A percentile compares a stretch with the other conserved stretches of the same genome.
phyloP scores from a whole-genome alignment of 2,888 invertebrate genomes.

The Apodemia duryi region DNA sequence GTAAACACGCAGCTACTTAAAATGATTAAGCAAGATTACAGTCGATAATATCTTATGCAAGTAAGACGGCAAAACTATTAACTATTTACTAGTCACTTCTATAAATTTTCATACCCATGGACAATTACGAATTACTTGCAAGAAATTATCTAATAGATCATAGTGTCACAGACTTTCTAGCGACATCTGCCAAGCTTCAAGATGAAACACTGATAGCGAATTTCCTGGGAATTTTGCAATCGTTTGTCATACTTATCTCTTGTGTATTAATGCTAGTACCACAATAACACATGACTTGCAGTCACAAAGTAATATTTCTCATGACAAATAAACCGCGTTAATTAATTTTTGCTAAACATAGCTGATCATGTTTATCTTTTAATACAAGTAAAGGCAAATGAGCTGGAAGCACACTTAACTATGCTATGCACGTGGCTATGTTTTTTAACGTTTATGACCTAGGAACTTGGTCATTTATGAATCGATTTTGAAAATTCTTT shows the following conservation, averaged over 20 bases:
- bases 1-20: background rate
- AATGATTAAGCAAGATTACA: background rate
- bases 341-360: no score
- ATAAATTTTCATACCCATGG: slow-evolving; percentile 22
- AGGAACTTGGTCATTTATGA: no score
- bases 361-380: no score
- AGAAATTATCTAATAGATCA: slow-evolving; percentile 46
- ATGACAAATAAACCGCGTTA: background rate
- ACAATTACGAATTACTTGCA: slow-evolving; percentile 48
- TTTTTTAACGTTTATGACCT: no score
- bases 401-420: no score
- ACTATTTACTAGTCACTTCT: slow-evolving; percentile 7
- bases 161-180: slow-evolving; percentile 49
- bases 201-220: slow-evolving; percentile 47
- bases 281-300: slow-evolving; percentile 13
- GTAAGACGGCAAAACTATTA: background rate
- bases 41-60: background rate
- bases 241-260: slow-evolving; percentile 28
- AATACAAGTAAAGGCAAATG: no score
- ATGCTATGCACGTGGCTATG: no score
- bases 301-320: slow-evolving; percentile 4
- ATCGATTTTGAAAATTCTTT: no score
- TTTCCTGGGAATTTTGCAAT: slow-evolving; percentile 37
- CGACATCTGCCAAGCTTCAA: slow-evolving; percentile 47
- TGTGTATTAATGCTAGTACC: slow-evolving; percentile 15